Percentiles rank a stretch among this genome's conserved stretches.
These are phyloP conservation scores for Dascillus cervinus DNA, from an alignment of 2,888 invertebrate species.

Conservation along the genomic window DNA sequence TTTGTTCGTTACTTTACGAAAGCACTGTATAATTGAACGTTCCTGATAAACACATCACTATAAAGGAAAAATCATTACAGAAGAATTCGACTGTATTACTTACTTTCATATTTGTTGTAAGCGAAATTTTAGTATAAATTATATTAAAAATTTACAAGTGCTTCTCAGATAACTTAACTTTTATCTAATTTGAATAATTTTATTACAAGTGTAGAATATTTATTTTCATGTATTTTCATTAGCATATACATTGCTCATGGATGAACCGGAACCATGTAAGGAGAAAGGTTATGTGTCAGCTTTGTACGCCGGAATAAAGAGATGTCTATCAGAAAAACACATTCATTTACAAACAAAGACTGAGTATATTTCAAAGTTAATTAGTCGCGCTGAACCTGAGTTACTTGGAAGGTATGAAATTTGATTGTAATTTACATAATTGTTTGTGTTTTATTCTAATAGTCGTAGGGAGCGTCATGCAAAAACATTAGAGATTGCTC, in stretches of 20 bases:
- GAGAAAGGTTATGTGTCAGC: slow-evolving; percentile 86
- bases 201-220: no score
- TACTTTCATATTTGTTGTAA: no score
- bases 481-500: slow-evolving; percentile 93
- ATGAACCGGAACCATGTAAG: slow-evolving; percentile 72
- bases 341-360: slow-evolving; percentile 82
- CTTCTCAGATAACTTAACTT: no score
- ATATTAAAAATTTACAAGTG: no score
- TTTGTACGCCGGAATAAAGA: slow-evolving; percentile 78
- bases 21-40: no score
- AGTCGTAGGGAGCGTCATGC: slow-evolving; percentile 87
- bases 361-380: slow-evolving; percentile 81
- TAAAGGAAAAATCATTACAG: no score
- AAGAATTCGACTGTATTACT: no score
- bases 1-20: no score
- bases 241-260: slow-evolving; percentile 82
- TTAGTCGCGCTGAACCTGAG: slow-evolving; percentile 87
- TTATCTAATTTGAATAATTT: no score
- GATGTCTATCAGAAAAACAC: slow-evolving; percentile 79
- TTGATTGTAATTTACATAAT: background rate
- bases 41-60: no score
- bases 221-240: slow-evolving; percentile 25
- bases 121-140: no score
- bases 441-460: slow-evolving; percentile 2
- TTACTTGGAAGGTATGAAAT: slow-evolving; percentile 66